Evolutionary conservation across 1,140 invertebrate genomes (phyloP).

Genomic region (Tribolium madens): DNA sequence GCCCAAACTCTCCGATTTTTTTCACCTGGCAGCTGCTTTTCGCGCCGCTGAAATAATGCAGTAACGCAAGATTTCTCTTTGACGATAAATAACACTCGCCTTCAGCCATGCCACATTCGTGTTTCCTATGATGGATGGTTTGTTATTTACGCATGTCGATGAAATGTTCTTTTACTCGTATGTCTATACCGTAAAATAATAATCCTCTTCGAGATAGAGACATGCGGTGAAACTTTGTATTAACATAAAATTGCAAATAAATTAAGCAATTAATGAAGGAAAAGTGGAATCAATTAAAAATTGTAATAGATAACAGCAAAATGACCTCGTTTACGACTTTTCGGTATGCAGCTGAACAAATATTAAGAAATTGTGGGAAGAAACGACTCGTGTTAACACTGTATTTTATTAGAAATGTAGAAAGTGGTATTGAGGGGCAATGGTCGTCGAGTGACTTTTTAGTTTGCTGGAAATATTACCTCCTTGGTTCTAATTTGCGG

Average conservation of each 20-base stretch:
- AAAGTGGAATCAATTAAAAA: background rate
- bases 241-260: background rate
- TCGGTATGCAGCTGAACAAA: background rate
- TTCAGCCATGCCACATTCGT: constrained; percentile 18
- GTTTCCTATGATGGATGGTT: constrained; percentile 15
- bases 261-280: background rate
- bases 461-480: too few relatives aligned
- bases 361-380: background rate
- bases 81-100: constrained; percentile 17
- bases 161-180: constrained; percentile 1
- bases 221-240: background rate
- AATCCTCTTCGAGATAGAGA: background rate
- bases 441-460: too few relatives aligned
- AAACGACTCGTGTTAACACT: background rate
- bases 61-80: constrained; percentile 8
- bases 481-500: too few relatives aligned
- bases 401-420: background rate
- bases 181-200: background rate
- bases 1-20: background rate
- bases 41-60: background rate
- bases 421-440: background rate
- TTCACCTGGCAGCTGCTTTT: background rate
- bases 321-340: background rate
- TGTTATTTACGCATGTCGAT: background rate
- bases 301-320: background rate